Evolutionary conservation across 1,140 invertebrate species (phyloP).

Genomic region (Archivesica marissinica): DNA sequence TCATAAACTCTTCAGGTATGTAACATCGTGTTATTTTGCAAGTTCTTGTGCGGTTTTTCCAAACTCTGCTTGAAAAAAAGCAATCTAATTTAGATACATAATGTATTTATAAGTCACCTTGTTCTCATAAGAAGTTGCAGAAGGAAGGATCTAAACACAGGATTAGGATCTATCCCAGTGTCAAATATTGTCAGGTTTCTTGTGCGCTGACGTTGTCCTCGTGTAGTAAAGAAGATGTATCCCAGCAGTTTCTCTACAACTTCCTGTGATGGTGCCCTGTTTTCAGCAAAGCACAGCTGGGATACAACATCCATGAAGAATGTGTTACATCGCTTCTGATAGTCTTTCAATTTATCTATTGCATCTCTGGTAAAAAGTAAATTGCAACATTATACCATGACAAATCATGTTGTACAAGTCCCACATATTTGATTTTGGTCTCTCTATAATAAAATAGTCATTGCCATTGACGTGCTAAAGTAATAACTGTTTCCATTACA

Average conservation of each 20-base stretch:
- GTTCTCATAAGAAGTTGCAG: conserved; percentile 71
- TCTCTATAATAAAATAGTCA: no score
- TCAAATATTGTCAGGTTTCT: conserved; percentile 65
- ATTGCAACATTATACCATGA: background rate
- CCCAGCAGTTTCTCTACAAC: conserved; percentile 69
- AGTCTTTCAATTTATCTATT: conserved; percentile 9
- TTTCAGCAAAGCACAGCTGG: conserved; percentile 72
- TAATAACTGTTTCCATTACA: no score
- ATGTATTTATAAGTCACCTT: conserved; percentile 62
- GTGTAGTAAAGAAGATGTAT: conserved; percentile 64
- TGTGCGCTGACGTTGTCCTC: conserved; percentile 42
- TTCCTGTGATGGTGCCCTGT: conserved; percentile 65
- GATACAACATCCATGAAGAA: conserved; percentile 78
- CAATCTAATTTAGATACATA: no score
- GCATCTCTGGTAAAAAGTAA: conserved; percentile 18
- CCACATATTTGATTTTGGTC: no score
- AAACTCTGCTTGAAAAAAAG: no score
- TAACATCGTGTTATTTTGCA: no score
- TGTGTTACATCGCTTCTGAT: conserved; percentile 67
- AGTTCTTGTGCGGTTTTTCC: no score
- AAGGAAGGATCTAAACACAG: conserved; percentile 73
- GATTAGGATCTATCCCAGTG: conserved; percentile 71
- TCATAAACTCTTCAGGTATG: no score
- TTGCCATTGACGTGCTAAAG: no score
- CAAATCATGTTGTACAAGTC: no score